These are phyloP conservation scores for Diacarnus erythraeanus DNA, from an alignment of 37 sponge, comb jelly and placozoan species.

Conservation along the genomic window DNA sequence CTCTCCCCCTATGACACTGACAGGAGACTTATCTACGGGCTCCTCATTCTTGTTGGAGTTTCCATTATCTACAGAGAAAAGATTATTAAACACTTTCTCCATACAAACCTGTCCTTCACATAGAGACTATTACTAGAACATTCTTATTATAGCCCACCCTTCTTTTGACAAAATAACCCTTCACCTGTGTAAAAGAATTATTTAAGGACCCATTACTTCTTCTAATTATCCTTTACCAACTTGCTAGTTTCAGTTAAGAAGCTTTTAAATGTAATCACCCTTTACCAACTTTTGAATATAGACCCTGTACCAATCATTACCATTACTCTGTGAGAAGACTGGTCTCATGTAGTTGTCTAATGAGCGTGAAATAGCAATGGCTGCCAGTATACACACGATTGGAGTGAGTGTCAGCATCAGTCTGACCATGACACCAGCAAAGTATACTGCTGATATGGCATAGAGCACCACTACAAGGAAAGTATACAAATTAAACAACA, in stretches of 20 bases:
- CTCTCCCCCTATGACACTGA: not conserved
- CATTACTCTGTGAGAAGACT: constrained; percentile 32
- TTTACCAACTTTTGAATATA: too few relatives aligned
- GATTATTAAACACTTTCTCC: too few relatives aligned
- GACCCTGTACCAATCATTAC: not conserved
- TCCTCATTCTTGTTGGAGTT: constrained; percentile 16
- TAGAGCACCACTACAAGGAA: constrained; percentile 86
- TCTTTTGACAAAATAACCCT: too few relatives aligned
- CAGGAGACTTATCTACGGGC: constrained; percentile 8
- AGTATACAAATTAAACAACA: not conserved
- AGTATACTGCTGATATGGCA: constrained; percentile 96
- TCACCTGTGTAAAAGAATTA: too few relatives aligned
- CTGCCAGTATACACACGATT: constrained; percentile 89
- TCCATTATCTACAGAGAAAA: not conserved
- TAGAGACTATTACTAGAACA: too few relatives aligned
- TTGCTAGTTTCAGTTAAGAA: too few relatives aligned
- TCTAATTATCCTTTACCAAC: too few relatives aligned
- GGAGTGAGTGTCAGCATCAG: constrained; percentile 99
- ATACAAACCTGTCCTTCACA: too few relatives aligned
- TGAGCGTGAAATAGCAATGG: constrained; percentile 84
- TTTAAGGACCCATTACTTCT: too few relatives aligned
- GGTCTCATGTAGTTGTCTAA: constrained; percentile 83
- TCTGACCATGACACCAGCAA: constrained; percentile 99
- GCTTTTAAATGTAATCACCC: too few relatives aligned
- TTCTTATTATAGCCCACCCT: too few relatives aligned